Evolutionary conservation across 1,140 invertebrate genomes (phyloP).

Genomic region (Drosophila fuyamai): DNA sequence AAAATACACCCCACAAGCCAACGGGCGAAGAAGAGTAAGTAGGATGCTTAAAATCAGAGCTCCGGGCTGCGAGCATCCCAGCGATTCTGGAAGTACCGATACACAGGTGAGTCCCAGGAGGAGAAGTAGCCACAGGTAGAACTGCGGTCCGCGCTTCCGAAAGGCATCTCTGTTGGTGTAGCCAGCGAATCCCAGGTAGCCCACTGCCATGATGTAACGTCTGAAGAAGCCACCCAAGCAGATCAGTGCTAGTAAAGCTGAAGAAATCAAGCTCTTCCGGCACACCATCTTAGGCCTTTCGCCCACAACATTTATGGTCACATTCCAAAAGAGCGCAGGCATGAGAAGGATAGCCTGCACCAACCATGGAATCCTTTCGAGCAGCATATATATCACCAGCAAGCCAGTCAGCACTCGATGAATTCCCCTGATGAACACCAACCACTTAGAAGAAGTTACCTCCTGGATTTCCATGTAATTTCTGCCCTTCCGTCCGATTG

Average conservation of each 20-base stretch:
- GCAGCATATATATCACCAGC: conserved; percentile 21
- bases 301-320: not conserved
- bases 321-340: conserved; percentile 37
- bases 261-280: not conserved
- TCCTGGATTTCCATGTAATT: not conserved
- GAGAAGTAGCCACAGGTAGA: conserved; percentile 37
- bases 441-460: not conserved
- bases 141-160: not conserved
- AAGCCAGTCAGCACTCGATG: not conserved
- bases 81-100: conserved; percentile 22
- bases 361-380: conserved; percentile 31
- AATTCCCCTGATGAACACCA: not conserved
- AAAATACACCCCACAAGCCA: conserved; percentile 2
- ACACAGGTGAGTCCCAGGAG: conserved; percentile 25
- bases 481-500: not conserved
- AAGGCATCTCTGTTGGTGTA: conserved; percentile 31
- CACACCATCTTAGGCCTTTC: not conserved
- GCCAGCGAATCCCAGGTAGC: conserved; percentile 38
- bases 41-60: conserved; percentile 30
- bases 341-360: conserved; percentile 25
- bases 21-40: conserved; percentile 31
- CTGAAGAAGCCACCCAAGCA: conserved; percentile 37
- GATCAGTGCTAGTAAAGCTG: conserved; percentile 1
- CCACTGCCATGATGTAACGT: conserved; percentile 19
- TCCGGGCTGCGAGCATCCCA: conserved; percentile 35